These are phyloP conservation scores for Phorcus lineatus DNA, from an alignment of 2,888 invertebrate species.

Conservation along the genomic window DNA sequence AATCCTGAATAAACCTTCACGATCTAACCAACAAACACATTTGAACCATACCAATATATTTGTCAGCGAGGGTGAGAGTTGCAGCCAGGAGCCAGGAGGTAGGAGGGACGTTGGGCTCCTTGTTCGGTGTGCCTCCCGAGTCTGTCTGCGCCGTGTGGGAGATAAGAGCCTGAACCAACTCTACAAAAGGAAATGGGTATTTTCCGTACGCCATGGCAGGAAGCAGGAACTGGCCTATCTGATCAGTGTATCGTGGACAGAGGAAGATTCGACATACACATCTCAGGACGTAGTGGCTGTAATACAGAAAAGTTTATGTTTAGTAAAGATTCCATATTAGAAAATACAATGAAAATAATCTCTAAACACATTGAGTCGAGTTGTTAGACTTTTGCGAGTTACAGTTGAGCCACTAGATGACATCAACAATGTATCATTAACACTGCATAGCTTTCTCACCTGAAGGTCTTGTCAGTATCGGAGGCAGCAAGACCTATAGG, in stretches of 20 bases:
- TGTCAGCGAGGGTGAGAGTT: constrained; percentile 82
- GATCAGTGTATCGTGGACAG: constrained; percentile 70
- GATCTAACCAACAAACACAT: not conserved
- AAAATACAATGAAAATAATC: too few relatives aligned
- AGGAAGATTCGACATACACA: constrained; percentile 64
- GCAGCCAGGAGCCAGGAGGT: constrained; percentile 84
- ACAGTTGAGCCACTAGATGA: too few relatives aligned
- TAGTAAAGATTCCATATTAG: too few relatives aligned
- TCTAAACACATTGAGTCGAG: too few relatives aligned
- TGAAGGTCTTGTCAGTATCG: constrained; percentile 59
- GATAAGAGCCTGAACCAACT: constrained; percentile 67
- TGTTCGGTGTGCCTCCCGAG: not conserved
- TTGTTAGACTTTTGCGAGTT: too few relatives aligned
- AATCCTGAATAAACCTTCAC: too few relatives aligned
- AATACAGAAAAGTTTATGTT: constrained; percentile 27
- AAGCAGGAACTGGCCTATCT: constrained; percentile 71
- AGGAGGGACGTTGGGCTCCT: constrained; percentile 74
- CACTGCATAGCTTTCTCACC: too few relatives aligned
- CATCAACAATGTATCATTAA: too few relatives aligned
- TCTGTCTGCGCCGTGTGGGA: not conserved
- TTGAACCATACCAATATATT: constrained; percentile 80
- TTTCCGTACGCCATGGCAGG: constrained; percentile 72
- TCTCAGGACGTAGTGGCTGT: constrained; percentile 54
- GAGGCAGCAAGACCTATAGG: constrained; percentile 81
- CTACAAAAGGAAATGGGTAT: constrained; percentile 71